phyloP scores from a whole-genome alignment of 1,140 invertebrate genomes.

The Argopecten irradians region DNA sequence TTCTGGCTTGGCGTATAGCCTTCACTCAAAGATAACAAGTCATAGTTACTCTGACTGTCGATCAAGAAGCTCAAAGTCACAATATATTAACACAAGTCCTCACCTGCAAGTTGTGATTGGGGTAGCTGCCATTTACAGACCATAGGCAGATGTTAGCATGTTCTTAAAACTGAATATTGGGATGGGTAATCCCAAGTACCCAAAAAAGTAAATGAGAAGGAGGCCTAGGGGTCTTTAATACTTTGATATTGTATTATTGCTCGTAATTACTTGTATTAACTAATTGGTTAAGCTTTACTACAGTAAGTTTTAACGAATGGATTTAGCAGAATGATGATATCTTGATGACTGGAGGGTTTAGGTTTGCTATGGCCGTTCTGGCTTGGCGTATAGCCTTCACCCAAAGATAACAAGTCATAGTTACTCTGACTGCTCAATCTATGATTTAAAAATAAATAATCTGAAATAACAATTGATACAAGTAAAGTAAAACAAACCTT shows the following conservation, averaged over 20 bases:
- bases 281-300: background rate
- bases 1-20: slow-evolving; percentile 55
- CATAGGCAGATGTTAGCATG: no score
- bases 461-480: background rate
- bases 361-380: slow-evolving; percentile 60
- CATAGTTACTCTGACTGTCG: slow-evolving; percentile 75
- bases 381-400: slow-evolving; percentile 43
- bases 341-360: slow-evolving; percentile 33
- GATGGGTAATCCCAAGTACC: no score
- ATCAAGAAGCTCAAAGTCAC: no score
- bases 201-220: no score
- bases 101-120: no score
- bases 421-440: slow-evolving; percentile 70
- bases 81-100: no score
- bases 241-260: no score
- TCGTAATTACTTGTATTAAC: no score
- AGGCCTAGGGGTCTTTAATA: no score
- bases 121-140: no score
- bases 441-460: background rate
- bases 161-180: no score
- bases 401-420: slow-evolving; percentile 69
- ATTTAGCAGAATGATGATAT: slow-evolving; percentile 47
- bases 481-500: no score
- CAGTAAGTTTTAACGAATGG: background rate
- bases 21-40: slow-evolving; percentile 57